Evolutionary conservation across 2,113 vertebrate genomes (phyloP).

Genomic region (Megaceryle torquata): DNA sequence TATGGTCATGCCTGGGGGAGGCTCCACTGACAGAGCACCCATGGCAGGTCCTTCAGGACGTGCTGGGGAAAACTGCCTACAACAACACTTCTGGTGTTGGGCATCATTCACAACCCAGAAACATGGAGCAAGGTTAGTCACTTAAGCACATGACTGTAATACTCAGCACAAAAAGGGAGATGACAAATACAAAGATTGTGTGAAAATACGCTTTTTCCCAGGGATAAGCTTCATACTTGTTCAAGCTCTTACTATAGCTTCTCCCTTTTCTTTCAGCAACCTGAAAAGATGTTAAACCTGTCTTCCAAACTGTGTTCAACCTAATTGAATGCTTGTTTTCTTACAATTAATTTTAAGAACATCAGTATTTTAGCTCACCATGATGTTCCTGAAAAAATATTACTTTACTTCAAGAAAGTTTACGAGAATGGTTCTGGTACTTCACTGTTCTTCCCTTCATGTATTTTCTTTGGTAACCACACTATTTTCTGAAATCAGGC

Average conservation of each 20-base stretch:
- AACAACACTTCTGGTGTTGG: fast-evolving
- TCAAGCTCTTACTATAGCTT: background rate
- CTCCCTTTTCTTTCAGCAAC: background rate
- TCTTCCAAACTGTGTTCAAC: background rate
- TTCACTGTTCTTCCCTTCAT: background rate
- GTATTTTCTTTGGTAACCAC: background rate
- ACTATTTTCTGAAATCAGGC: background rate
- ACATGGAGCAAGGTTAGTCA: fast-evolving
- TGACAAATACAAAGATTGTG: background rate
- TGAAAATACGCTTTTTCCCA: background rate
- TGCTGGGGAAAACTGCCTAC: fast-evolving
- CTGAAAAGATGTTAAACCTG: background rate
- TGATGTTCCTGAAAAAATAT: background rate
- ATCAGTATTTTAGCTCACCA: background rate
- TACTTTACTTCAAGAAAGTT: background rate
- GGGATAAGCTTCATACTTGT: background rate
- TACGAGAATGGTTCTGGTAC: background rate
- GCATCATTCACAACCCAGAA: background rate
- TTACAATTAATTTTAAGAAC: background rate
- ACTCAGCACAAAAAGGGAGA: background rate
- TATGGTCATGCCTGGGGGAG: fast-evolving
- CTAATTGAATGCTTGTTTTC: background rate
- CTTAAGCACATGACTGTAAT: background rate
- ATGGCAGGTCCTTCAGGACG: fast-evolving
- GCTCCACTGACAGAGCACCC: fast-evolving